Conservation (phyloP, 2,113 vertebrate genomes). For the Terrapene triunguis region DNA sequence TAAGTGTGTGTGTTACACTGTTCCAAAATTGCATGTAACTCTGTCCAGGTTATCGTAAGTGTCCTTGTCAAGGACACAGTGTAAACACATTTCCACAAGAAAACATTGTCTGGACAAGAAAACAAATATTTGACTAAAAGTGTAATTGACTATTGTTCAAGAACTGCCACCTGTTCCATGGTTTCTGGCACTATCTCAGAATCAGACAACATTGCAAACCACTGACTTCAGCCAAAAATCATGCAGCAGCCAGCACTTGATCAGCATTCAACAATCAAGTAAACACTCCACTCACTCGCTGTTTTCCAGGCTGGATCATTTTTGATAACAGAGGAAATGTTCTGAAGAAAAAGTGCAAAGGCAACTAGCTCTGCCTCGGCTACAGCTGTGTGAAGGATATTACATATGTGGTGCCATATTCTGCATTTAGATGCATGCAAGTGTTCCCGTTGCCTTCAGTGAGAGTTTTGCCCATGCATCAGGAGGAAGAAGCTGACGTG, state of each 20-base stretch:
- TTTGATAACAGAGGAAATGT: conserved; percentile 43
- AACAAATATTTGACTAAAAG: conserved; percentile 60
- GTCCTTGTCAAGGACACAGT: conserved; percentile 57
- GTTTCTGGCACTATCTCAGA: conserved; percentile 30
- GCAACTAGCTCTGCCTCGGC: neutral
- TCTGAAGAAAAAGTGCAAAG: conserved; percentile 6
- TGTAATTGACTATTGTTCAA: conserved; percentile 53
- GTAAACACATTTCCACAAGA: conserved; percentile 69
- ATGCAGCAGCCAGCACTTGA: conserved; percentile 26
- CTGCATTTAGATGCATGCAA: neutral
- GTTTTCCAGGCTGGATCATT: neutral
- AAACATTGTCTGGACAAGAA: conserved; percentile 49
- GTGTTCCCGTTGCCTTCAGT: neutral
- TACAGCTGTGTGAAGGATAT: rapidly evolving
- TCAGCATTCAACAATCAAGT: conserved; percentile 33
- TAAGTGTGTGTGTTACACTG: conserved; percentile 12
- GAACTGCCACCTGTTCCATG: conserved; percentile 54
- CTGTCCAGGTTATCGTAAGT: conserved; percentile 31
- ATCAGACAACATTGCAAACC: neutral
- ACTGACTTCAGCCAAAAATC: conserved; percentile 36
- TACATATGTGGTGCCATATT: rapidly evolving
- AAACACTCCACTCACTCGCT: conserved; percentile 48
- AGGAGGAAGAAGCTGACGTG: neutral
- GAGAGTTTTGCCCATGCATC: neutral
- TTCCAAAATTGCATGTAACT: conserved; percentile 10